Percentiles rank a stretch among this genome's conserved stretches.
Conservation (phyloP, 1,140 invertebrate genomes). For the Drosophila micromelanica region DNA sequence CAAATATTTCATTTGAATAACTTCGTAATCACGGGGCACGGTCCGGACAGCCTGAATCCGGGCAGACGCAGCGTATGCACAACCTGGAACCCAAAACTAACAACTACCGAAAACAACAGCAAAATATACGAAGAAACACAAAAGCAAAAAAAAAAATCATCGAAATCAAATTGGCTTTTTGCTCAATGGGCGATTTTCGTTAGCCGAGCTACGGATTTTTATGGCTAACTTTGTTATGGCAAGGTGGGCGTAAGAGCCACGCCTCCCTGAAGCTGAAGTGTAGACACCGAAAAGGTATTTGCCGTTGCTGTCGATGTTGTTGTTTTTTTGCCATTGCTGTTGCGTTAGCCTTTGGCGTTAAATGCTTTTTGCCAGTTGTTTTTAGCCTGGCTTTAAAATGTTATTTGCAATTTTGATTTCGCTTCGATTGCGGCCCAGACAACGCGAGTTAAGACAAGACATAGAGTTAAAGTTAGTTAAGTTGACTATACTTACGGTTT, state of each 20-base stretch:
- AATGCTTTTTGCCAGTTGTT: slow-evolving; percentile 26
- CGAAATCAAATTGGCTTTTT: slow-evolving; percentile 72
- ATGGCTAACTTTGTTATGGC: slow-evolving; percentile 64
- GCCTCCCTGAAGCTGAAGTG: slow-evolving; percentile 18
- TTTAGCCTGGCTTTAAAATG: slow-evolving; percentile 40
- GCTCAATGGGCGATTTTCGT: slow-evolving; percentile 68
- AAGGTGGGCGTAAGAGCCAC: slow-evolving; percentile 37
- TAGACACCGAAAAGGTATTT: slow-evolving; percentile 27
- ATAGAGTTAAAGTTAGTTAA: not conserved
- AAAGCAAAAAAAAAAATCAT: slow-evolving; percentile 34
- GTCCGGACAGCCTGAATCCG: slow-evolving; percentile 7
- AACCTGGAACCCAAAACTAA: slow-evolving; percentile 48
- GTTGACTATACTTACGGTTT: slow-evolving; percentile 57
- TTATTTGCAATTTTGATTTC: slow-evolving; percentile 52
- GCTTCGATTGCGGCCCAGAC: slow-evolving; percentile 25
- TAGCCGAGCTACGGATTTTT: slow-evolving; percentile 68
- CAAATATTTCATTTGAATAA: slow-evolving; percentile 79
- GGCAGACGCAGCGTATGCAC: slow-evolving; percentile 63
- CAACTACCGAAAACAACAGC: slow-evolving; percentile 10
- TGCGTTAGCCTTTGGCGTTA: slow-evolving; percentile 36
- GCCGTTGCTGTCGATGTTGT: slow-evolving; percentile 2
- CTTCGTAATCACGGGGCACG: slow-evolving; percentile 70
- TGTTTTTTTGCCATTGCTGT: slow-evolving; percentile 26
- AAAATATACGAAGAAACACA: slow-evolving; percentile 12
- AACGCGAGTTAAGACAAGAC: not conserved